phyloP scores from a whole-genome alignment of 2,888 invertebrate genomes.

The Argynnis bischoffii region DNA sequence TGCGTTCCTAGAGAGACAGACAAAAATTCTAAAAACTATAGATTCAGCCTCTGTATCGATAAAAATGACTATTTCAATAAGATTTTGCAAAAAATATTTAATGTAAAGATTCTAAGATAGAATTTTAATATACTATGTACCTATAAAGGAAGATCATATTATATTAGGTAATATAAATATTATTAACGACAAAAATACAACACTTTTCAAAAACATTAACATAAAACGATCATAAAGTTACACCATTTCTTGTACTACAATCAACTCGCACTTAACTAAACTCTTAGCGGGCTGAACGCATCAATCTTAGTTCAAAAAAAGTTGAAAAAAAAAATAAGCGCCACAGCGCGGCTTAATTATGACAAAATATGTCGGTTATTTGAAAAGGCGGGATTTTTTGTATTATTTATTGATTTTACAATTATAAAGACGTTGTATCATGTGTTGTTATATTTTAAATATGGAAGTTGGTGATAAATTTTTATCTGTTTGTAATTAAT shows the following conservation, averaged over 20 bases:
- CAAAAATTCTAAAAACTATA: too few relatives aligned
- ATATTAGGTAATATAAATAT: too few relatives aligned
- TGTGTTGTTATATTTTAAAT: conserved; percentile 28
- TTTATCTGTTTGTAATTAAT: conserved; percentile 4
- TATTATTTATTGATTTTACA: conserved; percentile 59
- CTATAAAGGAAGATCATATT: too few relatives aligned
- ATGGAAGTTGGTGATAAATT: conserved; percentile 22
- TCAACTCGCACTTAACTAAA: conserved; percentile 33
- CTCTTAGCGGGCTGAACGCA: conserved; percentile 36
- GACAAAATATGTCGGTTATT: conserved; percentile 75
- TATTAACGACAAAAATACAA: background rate
- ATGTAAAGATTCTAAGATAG: too few relatives aligned
- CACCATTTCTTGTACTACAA: conserved; percentile 8
- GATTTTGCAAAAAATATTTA: too few relatives aligned
- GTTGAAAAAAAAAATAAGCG: conserved; percentile 59
- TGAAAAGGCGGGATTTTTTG: conserved; percentile 56
- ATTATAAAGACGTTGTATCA: conserved; percentile 40
- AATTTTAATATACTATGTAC: too few relatives aligned
- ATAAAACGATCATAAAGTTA: background rate
- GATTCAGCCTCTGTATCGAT: too few relatives aligned
- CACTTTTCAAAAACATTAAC: background rate
- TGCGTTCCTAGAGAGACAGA: too few relatives aligned
- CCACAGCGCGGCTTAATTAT: conserved; percentile 69
- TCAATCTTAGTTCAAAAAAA: conserved; percentile 53
- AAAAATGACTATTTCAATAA: too few relatives aligned